phyloP scores from a whole-genome alignment of 2,797 vertebrate genomes.

The Cyclura pinguis region DNA sequence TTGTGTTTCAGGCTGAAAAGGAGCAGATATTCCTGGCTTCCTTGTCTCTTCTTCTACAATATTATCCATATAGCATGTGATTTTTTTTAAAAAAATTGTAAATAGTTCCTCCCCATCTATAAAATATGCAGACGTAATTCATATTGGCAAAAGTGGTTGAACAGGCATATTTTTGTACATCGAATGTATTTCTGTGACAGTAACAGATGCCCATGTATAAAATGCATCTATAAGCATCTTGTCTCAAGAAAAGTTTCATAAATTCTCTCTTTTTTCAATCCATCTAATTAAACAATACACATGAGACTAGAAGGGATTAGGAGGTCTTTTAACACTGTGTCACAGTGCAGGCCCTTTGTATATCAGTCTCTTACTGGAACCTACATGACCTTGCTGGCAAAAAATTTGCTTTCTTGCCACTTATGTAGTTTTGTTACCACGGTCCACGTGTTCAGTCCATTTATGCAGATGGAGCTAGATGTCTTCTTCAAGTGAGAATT shows the following conservation, averaged over 20 bases:
- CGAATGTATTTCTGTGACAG: conserved; percentile 26
- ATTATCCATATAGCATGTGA: neutral
- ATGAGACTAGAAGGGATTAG: neutral
- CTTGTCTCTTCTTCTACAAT: neutral
- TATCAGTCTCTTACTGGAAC: neutral
- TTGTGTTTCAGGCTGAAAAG: neutral
- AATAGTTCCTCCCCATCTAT: neutral
- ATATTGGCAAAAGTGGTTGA: neutral
- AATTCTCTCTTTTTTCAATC: conserved; percentile 14
- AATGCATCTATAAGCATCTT: conserved; percentile 16
- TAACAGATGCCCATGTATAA: conserved; percentile 27
- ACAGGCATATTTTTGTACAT: conserved; percentile 30
- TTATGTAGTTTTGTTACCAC: neutral
- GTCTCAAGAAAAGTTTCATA: conserved; percentile 10
- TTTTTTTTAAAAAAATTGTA: neutral
- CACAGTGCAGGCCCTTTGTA: neutral
- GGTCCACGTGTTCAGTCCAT: neutral
- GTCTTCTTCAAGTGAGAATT: neutral
- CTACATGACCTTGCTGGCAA: neutral
- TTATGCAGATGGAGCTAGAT: neutral
- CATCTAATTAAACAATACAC: conserved; percentile 14
- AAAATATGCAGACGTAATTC: conserved; percentile 21
- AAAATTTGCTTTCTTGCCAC: neutral
- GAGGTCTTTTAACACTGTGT: neutral
- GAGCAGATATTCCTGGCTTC: neutral